These are phyloP conservation scores for Pelusios castaneus DNA, from an alignment of 2,113 vertebrate genomes.

Conservation along the genomic window DNA sequence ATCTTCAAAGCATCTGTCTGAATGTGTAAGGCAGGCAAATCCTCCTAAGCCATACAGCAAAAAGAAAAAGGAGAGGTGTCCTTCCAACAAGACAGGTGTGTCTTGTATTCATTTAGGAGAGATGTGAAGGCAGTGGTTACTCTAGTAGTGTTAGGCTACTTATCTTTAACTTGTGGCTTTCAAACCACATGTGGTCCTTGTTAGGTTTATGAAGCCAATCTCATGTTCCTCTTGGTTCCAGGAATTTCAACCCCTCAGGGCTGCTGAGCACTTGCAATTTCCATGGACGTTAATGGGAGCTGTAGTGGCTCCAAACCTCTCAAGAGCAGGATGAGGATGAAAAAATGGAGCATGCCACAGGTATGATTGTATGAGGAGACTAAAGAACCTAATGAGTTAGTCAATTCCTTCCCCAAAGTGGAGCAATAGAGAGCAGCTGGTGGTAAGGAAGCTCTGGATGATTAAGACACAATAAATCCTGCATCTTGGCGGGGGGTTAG, in stretches of 20 bases:
- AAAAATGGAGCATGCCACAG: neutral
- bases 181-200: neutral
- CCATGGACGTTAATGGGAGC: neutral
- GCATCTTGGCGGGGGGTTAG: too few species aligned
- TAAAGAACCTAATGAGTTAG: neutral
- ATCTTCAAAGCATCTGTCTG: too few species aligned
- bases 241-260: neutral
- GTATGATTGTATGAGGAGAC: neutral
- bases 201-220: neutral
- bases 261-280: neutral
- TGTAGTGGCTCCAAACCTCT: constrained; percentile 7
- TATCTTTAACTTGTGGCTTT: neutral
- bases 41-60: neutral
- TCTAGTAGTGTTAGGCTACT: neutral
- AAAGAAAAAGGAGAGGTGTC: neutral
- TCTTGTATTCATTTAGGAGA: neutral
- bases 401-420: constrained; percentile 2
- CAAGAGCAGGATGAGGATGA: neutral
- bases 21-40: neutral
- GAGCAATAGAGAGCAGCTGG: constrained; percentile 17
- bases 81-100: neutral
- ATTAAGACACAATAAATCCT: too few species aligned
- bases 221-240: neutral
- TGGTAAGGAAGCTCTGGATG: neutral
- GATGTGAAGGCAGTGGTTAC: neutral